Evolutionary conservation across 2,888 invertebrate genomes (phyloP).

Genomic region (Quadriops clusia): DNA sequence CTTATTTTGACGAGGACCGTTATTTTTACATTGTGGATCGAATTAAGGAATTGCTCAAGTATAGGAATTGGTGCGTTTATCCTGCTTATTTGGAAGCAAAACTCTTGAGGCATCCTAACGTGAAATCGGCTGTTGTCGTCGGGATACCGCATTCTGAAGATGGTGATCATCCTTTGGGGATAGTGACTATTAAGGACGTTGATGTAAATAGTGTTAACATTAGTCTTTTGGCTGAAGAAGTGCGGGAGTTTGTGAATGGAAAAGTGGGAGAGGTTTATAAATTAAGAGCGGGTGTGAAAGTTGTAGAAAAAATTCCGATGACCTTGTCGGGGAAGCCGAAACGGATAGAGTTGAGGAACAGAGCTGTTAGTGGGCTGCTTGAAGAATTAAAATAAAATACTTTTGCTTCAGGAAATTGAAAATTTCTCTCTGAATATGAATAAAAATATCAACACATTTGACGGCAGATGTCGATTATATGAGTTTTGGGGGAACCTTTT

Average conservation of each 20-base stretch:
- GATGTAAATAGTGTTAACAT: too few species aligned
- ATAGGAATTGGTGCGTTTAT: slow-evolving; percentile 16
- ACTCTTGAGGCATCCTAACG: slow-evolving; percentile 18
- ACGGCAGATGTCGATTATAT: too few species aligned
- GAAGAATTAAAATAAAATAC: slow-evolving; percentile 3
- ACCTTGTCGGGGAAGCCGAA: slow-evolving; percentile 31
- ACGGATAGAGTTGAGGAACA: slow-evolving; percentile 9
- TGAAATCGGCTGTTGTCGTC: slow-evolving; percentile 17
- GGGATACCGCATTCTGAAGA: slow-evolving; percentile 20
- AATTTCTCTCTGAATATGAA: too few species aligned
- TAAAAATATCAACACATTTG: too few species aligned
- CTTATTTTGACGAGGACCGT: slow-evolving; percentile 39
- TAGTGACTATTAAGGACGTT: slow-evolving; percentile 16
- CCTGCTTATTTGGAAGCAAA: slow-evolving; percentile 19
- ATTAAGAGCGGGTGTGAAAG: slow-evolving; percentile 28
- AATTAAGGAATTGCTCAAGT: slow-evolving; percentile 37
- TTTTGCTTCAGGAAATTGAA: too few species aligned
- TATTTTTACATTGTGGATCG: slow-evolving; percentile 41
- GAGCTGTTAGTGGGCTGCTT: too few species aligned
- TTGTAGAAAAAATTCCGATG: slow-evolving; percentile 24
- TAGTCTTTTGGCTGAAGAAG: slow-evolving; percentile 22
- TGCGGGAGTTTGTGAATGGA: slow-evolving; percentile 23
- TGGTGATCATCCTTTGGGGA: slow-evolving; percentile 20
- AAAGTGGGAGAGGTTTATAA: slow-evolving; percentile 26
- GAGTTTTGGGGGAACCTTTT: too few species aligned